Evolutionary conservation across 2,888 invertebrate genomes (phyloP).

Genomic region (Fragum whitleyi): DNA sequence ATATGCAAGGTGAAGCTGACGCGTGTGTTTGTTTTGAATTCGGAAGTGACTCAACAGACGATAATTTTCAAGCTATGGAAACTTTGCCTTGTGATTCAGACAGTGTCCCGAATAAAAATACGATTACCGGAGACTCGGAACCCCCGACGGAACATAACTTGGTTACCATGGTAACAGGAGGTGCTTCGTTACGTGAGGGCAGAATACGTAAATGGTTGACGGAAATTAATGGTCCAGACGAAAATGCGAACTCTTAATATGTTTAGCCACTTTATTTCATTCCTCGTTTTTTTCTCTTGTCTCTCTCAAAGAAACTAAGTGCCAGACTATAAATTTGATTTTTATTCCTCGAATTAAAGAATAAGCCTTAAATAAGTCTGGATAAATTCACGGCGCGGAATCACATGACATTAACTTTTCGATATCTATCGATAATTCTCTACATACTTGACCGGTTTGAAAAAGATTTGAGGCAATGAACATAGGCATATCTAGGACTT

Average conservation of each 20-base stretch:
- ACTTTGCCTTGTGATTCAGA: conserved; percentile 49
- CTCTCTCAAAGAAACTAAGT: too few species aligned
- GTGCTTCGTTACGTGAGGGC: conserved; percentile 67
- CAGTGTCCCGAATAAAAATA: conserved; percentile 19
- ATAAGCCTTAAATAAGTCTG: too few species aligned
- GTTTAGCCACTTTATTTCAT: neutral
- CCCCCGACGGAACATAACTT: conserved; percentile 45
- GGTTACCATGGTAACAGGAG: conserved; percentile 69
- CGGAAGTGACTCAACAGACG: conserved; percentile 62
- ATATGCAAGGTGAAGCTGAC: conserved; percentile 66
- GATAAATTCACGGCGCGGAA: too few species aligned
- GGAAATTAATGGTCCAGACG: conserved; percentile 70
- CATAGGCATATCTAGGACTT: too few species aligned
- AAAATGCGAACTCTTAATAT: conserved; percentile 47
- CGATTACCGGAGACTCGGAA: conserved; percentile 31
- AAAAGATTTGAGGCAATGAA: too few species aligned
- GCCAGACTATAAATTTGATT: too few species aligned
- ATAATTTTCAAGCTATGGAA: conserved; percentile 40
- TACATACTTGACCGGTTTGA: too few species aligned
- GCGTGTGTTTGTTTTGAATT: conserved; percentile 55
- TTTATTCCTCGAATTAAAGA: too few species aligned
- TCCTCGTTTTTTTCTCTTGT: neutral
- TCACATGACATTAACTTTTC: too few species aligned
- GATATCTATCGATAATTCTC: too few species aligned
- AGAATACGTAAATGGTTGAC: conserved; percentile 78